Evolutionary conservation across 1,140 invertebrate genomes (phyloP).

Genomic region (Nixonia krombeini): DNA sequence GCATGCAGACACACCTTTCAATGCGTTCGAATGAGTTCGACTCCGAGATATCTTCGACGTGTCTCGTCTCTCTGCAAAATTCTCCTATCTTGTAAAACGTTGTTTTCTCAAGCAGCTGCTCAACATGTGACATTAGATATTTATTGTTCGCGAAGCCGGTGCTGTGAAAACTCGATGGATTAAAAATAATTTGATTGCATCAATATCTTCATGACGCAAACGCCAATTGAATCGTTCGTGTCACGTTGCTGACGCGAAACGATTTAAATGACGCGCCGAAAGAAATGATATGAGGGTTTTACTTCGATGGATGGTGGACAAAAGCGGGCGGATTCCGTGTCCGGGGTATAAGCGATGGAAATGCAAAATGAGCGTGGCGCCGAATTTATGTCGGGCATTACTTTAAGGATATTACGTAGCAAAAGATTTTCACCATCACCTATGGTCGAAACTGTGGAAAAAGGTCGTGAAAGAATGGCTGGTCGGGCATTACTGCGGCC

Average conservation of each 20-base stretch:
- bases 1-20: conserved; percentile 58
- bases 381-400: conserved; percentile 18
- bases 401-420: neutral
- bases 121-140: no score
- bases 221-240: no score
- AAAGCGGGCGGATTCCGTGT: neutral
- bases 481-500: conserved; percentile 32
- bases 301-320: no score
- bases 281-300: no score
- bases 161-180: no score
- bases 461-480: conserved; percentile 37
- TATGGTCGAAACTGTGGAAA: conserved; percentile 16
- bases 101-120: no score
- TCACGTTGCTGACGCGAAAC: no score
- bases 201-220: no score
- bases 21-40: conserved; percentile 19
- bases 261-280: no score
- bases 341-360: neutral
- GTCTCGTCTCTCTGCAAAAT: conserved; percentile 2
- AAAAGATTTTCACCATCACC: conserved; percentile 16
- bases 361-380: neutral
- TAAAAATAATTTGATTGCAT: no score
- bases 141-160: no score
- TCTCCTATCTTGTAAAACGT: neutral
- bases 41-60: conserved; percentile 18